Base-by-base conservation (phyloP, 30 jellyfish, hydroid and myxozoan species). In the Aurelia aurita region DNA sequence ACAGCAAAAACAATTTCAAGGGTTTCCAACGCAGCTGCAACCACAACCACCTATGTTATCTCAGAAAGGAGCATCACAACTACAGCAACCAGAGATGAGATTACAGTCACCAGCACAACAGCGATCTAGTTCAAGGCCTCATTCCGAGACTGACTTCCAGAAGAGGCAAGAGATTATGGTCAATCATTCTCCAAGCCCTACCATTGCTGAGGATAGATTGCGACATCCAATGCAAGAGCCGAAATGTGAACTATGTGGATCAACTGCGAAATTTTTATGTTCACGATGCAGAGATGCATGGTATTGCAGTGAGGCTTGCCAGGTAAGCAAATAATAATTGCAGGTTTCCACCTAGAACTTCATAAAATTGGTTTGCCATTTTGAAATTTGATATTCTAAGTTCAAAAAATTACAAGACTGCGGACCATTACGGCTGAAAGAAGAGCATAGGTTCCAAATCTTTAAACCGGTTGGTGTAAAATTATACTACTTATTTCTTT, bases 261-360 rank as follows among this genome's bases (percentile, higher is more conserved):
- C 54, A 19, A 83, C 60, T 15, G 96, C 98, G 4, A 82, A 54
- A 31, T 87, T 77, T 73, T 62, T 87, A 43, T 93, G 98, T 64
- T 93, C 98, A 9, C 86, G 96, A 35, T 93, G 98, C 79, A 79
- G 96, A 39, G 43, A 53, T 32, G 98, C 96, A 18, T 80, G 96
- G 98, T 93, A 93, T 71, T 93, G 98, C 88, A 81, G 97, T 46
- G 90, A 87, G 60, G 45, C 53, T 1, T 93, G 98, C 47, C 98
- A 93, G 97, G 98, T 93, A 83, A 44, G 87, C 51, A 39, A 39
- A 4, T 4, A 6, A 3, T 39, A 2, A 39, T 39, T 3, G 51
- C 51, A 39, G 1, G 7, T 39, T 39, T 39, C 16, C 7, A 6
- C 51, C n/a, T n/a, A 39, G 13, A 2, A 4, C 1, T 39, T 39